phyloP scores from a whole-genome alignment of 1,140 invertebrate genomes.

The Brachionus manjavacas region DNA sequence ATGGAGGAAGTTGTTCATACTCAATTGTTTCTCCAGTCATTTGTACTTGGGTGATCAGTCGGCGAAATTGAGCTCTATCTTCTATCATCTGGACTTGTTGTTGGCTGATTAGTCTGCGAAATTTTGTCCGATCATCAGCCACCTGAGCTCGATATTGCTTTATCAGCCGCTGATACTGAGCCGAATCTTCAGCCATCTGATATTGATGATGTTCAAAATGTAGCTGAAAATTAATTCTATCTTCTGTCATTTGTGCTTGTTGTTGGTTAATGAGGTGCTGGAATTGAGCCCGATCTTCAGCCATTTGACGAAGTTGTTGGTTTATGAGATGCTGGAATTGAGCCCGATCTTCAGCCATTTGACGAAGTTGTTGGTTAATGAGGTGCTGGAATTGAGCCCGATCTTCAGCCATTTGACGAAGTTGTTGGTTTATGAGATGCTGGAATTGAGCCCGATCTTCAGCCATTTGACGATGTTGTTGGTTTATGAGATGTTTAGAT shows the following conservation, averaged over 20 bases:
- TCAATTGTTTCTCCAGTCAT: not conserved
- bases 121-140: not conserved
- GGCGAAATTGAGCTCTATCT: not conserved
- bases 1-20: not conserved
- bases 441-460: not conserved
- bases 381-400: not conserved
- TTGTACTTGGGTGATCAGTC: not conserved
- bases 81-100: not conserved
- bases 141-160: not conserved
- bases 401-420: not conserved
- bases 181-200: not conserved
- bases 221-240: not conserved
- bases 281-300: not conserved
- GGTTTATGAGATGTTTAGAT: not conserved
- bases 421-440: not conserved
- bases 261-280: not conserved
- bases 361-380: not conserved
- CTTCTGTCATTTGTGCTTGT: not conserved
- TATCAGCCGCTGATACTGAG: not conserved
- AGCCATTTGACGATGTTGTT: not conserved
- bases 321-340: not conserved
- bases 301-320: not conserved
- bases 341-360: not conserved
- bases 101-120: not conserved
- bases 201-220: not conserved